Percentiles rank a stretch among this genome's conserved stretches.
phyloP scores from a whole-genome alignment of 2,888 invertebrate genomes.

The Diadromus collaris region DNA sequence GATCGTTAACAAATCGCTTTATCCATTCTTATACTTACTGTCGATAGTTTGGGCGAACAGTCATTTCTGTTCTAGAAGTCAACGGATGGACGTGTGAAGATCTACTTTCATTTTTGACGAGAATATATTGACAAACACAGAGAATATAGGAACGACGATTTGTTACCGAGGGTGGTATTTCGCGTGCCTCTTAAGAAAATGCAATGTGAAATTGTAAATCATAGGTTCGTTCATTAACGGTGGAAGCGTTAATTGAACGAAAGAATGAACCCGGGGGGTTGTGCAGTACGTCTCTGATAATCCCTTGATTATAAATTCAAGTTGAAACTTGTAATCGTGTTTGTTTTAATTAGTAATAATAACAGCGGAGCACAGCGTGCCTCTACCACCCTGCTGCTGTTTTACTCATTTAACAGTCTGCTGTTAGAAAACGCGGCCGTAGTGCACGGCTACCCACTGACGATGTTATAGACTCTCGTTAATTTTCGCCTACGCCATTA shows the following conservation, averaged over 20 bases:
- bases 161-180: background rate
- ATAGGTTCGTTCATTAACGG: background rate
- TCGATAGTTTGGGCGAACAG: background rate
- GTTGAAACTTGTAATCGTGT: slow-evolving; percentile 74
- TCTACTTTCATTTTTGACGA: background rate
- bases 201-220: slow-evolving; percentile 25
- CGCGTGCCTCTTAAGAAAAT: slow-evolving; percentile 25
- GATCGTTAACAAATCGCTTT: too few relatives aligned
- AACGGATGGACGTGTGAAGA: background rate
- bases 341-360: slow-evolving; percentile 76
- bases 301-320: slow-evolving; percentile 62
- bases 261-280: slow-evolving; percentile 26
- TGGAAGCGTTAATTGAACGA: background rate
- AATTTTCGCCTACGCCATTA: slow-evolving; percentile 70
- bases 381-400: slow-evolving; percentile 45
- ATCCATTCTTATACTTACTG: too few relatives aligned
- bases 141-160: background rate
- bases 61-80: background rate
- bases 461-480: slow-evolving; percentile 63
- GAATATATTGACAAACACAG: background rate
- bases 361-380: slow-evolving; percentile 70
- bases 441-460: background rate
- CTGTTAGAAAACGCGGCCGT: slow-evolving; percentile 58
- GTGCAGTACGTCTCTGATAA: slow-evolving; percentile 59
- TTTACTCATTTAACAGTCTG: slow-evolving; percentile 70